Conservation (phyloP, 2,113 vertebrate genomes). For the Clarias magur region DNA sequence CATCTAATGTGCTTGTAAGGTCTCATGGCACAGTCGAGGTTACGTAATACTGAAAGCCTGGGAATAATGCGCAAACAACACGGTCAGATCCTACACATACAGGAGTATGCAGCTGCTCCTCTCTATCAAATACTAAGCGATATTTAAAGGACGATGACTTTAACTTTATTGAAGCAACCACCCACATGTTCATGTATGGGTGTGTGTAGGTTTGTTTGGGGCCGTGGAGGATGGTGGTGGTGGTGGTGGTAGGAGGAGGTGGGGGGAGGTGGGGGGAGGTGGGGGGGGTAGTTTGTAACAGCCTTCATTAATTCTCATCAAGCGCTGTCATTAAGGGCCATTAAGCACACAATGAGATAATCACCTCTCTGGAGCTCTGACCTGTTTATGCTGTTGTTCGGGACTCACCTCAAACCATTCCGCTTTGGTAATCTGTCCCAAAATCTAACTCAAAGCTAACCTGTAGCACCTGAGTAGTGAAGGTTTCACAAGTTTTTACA, state of each 20-base stretch:
- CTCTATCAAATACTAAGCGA: background rate
- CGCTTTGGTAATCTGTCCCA: slow-evolving; percentile 48
- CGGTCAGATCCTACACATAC: background rate
- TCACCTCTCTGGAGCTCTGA: slow-evolving; percentile 71
- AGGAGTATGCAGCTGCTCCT: too few relatives aligned
- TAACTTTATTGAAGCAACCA: background rate
- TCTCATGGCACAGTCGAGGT: background rate
- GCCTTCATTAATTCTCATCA: slow-evolving; percentile 62
- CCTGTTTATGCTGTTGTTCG: slow-evolving; percentile 64
- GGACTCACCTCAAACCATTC: slow-evolving; percentile 32
- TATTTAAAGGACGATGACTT: slow-evolving; percentile 6
- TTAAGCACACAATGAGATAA: slow-evolving; percentile 72
- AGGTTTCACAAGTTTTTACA: background rate
- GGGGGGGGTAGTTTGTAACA: slow-evolving; percentile 36
- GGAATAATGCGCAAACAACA: background rate
- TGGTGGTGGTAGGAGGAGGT: too few relatives aligned
- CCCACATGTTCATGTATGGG: background rate
- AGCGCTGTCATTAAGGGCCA: slow-evolving; percentile 65
- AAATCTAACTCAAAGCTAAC: slow-evolving; percentile 44
- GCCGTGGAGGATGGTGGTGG: too few relatives aligned
- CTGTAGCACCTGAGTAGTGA: slow-evolving; percentile 56
- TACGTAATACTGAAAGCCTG: background rate
- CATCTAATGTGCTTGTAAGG: background rate
- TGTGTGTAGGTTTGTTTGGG: background rate
- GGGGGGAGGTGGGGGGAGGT: too few relatives aligned